Evolutionary conservation across 2,113 vertebrate genomes (phyloP).

Genomic region (Cyphotilapia sp.): DNA sequence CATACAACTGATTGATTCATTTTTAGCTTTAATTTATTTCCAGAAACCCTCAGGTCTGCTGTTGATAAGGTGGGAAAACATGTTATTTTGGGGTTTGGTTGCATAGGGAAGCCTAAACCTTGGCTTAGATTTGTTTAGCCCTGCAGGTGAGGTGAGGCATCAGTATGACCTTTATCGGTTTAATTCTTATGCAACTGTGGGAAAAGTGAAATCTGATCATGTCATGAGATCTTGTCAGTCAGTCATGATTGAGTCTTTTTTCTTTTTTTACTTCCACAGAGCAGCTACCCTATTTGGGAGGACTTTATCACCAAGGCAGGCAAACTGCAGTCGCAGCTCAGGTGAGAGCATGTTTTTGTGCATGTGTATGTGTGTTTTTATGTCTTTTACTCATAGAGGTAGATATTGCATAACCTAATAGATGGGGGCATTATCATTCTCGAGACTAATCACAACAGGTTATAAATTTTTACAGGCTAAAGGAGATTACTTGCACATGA

Average conservation of each 20-base stretch:
- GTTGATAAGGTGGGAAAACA: neutral
- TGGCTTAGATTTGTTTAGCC: neutral
- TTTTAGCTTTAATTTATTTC: neutral
- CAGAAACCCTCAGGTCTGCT: neutral
- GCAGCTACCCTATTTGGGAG: constrained; percentile 79
- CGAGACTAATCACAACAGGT: neutral
- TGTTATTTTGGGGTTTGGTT: neutral
- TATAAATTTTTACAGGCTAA: fast-evolving
- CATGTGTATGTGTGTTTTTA: neutral
- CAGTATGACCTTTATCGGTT: neutral
- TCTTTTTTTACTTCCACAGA: constrained; percentile 46
- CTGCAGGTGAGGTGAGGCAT: constrained; percentile 4
- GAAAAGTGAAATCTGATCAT: constrained; percentile 5
- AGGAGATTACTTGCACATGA: neutral
- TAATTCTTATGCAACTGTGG: constrained; percentile 17
- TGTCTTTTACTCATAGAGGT: neutral
- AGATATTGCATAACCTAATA: neutral
- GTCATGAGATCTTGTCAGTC: neutral
- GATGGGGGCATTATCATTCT: neutral
- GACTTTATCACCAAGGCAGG: constrained; percentile 79
- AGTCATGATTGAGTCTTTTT: neutral
- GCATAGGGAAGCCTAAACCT: neutral
- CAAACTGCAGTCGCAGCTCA: constrained; percentile 79
- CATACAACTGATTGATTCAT: neutral
- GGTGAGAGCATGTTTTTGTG: constrained; percentile 53